Base-by-base conservation (phyloP, 2,113 vertebrate species). In the Takifugu bimaculatus region DNA sequence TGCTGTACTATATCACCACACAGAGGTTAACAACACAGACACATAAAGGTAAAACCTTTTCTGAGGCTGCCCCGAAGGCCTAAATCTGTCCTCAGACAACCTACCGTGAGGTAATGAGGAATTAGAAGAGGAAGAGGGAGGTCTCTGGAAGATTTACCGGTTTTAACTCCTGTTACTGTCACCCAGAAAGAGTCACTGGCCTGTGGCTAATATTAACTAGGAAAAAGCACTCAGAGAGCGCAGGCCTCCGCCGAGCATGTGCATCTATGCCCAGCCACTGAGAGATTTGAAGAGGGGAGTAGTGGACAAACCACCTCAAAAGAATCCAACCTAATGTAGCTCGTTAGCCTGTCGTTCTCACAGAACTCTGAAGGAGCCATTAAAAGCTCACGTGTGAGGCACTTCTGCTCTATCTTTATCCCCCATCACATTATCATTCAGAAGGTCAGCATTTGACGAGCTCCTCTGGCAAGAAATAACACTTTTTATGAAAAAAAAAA, bases 101-200 rank as follows among this genome's bases (percentile, higher is more conserved):
- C 86, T 82, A 51, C 79, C 62, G 64, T 88, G 86, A 88, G 82
- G 82, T 88, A 85, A 91, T 64, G 82, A 87, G 82, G 87, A 88
- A 88, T 92, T 88, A 90, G 79, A 81, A 78, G 77, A 20, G 57
- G 51, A 83, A 74, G 83, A 85, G 76, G 78, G 81, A 78, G 82
- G 85, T 83, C 81, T 87, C 73, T 70, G 61, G 74, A 78, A 84
- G 84, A 86, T 84, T 89, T 85, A 85, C 74, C 78, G 76, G 85
- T 58, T 83, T 87, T 82, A 87, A 82, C 61, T 82, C 74, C 64
- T 72, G 60, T 68, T 77, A 79, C 68, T 85, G 83, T 89, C 86
- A 89, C 80, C 85, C 68, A 77, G 82, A 80, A 86, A 85, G 70
- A 84, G 74, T 78, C 82, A 79, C 78, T 80, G 79, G 75, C 81